Conservation (phyloP, 2,888 invertebrate genomes). For the Drosophila koepferae region DNA sequence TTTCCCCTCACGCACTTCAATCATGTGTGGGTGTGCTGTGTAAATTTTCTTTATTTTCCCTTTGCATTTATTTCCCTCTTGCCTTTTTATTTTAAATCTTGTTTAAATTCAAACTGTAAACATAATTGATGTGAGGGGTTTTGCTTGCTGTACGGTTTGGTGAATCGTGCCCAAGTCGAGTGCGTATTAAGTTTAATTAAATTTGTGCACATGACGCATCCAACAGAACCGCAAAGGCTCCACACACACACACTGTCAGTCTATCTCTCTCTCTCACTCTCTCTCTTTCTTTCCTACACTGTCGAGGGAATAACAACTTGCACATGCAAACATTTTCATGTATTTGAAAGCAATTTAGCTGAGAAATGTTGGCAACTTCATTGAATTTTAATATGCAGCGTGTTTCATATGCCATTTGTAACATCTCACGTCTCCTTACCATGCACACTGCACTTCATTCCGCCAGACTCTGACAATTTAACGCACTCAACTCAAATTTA, state of each 20-base stretch:
- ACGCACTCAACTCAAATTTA: constrained; percentile 21
- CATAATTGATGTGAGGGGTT: constrained; percentile 55
- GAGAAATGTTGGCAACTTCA: constrained; percentile 68
- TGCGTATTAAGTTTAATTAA: constrained; percentile 61
- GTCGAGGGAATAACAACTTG: constrained; percentile 14
- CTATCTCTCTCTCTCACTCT: too few species aligned
- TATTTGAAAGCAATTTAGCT: constrained; percentile 75
- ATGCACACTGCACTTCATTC: constrained; percentile 4
- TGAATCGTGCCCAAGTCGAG: constrained; percentile 40
- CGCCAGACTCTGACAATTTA: constrained; percentile 27
- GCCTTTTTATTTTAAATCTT: constrained; percentile 2
- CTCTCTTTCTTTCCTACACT: neutral
- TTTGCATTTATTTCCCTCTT: neutral
- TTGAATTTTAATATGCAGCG: constrained; percentile 76
- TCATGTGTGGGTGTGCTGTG: neutral
- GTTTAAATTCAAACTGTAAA: constrained; percentile 53
- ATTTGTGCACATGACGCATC: constrained; percentile 58
- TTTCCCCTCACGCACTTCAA: constrained; percentile 5
- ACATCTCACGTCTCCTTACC: constrained; percentile 30
- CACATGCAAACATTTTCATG: constrained; percentile 37
- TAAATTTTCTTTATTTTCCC: constrained; percentile 11
- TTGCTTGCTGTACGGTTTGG: constrained; percentile 12
- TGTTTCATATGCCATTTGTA: constrained; percentile 43
- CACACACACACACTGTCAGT: neutral
- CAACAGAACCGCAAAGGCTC: constrained; percentile 36